Conservation (phyloP, 64 coral and sea anemone genomes). For the Cladopsammia gracilis region DNA sequence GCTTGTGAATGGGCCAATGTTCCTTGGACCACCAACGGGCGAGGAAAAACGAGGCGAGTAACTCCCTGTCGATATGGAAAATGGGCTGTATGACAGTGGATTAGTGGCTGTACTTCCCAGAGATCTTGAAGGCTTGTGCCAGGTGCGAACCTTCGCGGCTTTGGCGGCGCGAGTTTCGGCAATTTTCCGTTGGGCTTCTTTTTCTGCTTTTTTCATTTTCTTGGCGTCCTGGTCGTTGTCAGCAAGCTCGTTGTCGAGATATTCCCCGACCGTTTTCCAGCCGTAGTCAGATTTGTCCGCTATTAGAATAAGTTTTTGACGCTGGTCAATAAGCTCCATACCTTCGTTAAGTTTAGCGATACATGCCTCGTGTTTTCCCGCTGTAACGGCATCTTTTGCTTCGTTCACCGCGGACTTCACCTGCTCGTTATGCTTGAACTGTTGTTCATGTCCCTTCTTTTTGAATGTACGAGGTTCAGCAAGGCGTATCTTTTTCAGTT, state of each 20-base stretch:
- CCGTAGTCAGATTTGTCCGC: not conserved
- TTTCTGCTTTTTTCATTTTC: constrained; percentile 10
- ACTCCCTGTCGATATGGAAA: not conserved
- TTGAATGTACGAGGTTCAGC: constrained; percentile 9
- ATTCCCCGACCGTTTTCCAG: constrained; percentile 14
- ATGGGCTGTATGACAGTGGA: not conserved
- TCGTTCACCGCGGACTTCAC: not conserved
- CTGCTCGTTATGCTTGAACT: not conserved
- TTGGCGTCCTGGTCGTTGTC: constrained; percentile 7
- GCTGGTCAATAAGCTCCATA: not conserved
- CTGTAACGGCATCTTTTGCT: not conserved
- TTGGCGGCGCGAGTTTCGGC: not conserved
- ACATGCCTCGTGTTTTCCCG: not conserved
- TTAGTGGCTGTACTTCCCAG: not conserved
- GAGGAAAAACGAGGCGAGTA: not conserved
- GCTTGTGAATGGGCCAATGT: not conserved
- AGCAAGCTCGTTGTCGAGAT: not conserved
- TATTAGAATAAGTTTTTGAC: not conserved
- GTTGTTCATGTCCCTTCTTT: constrained; percentile 3
- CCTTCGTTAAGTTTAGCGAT: not conserved
- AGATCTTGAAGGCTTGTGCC: not conserved
- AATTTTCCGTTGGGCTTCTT: constrained; percentile 16
- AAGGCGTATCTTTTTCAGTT: not conserved
- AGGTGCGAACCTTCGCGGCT: not conserved
- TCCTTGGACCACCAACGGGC: not conserved